Percentiles rank a stretch among this genome's conserved stretches.
Evolutionary conservation across 2,113 vertebrate species (phyloP).

Genomic region (Neoarius graeffei): DNA sequence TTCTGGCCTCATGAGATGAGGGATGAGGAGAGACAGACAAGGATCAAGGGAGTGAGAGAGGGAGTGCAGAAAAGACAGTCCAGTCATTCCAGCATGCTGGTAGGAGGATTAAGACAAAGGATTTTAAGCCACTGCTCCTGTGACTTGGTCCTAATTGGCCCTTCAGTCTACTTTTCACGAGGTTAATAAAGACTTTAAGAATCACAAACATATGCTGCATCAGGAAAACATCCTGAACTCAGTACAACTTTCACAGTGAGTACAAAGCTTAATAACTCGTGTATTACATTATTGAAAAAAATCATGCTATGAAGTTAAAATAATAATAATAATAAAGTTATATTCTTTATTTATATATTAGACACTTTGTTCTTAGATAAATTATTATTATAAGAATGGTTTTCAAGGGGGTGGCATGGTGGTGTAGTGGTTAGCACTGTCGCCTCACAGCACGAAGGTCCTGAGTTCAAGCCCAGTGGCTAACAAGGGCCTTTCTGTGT

Average conservation of each 20-base stretch:
- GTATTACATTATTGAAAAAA: not conserved
- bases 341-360: not conserved
- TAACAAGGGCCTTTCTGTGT: no score
- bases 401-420: not conserved
- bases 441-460: no score
- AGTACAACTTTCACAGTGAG: not conserved
- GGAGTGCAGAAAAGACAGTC: not conserved
- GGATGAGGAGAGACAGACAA: not conserved
- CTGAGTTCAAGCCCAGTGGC: no score
- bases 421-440: no score
- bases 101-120: conserved; percentile 15
- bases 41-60: not conserved
- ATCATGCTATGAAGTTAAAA: not conserved
- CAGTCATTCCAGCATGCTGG: conserved; percentile 8
- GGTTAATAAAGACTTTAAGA: not conserved
- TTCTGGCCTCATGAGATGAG: conserved; percentile 40
- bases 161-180: not conserved
- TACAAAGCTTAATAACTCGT: not conserved
- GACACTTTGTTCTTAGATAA: not conserved
- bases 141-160: not conserved
- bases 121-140: not conserved
- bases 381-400: not conserved
- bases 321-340: not conserved
- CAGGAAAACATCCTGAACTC: not conserved
- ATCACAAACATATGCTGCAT: not conserved